Evolutionary conservation across 2,888 invertebrate species (phyloP).

Genomic region (Himalopsyche japonica): DNA sequence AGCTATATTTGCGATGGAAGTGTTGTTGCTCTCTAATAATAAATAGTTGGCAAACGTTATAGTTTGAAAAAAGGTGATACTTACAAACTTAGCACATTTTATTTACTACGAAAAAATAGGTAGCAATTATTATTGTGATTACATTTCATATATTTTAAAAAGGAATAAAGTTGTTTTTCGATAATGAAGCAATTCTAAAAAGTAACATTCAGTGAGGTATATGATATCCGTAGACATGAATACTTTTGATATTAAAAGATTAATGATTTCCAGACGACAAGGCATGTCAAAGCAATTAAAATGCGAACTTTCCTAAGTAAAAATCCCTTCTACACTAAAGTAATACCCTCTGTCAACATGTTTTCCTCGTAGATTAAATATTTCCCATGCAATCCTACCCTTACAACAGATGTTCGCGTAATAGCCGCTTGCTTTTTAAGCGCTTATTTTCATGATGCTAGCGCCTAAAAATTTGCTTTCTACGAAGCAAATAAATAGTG

Average conservation of each 20-base stretch:
- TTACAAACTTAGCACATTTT: too few relatives aligned
- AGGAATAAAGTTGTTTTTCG: too few relatives aligned
- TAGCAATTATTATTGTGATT: too few relatives aligned
- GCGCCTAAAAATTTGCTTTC: neutral
- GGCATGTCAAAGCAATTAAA: constrained; percentile 12
- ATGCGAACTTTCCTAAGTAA: neutral
- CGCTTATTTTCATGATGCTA: constrained; percentile 23
- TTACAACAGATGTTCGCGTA: constrained; percentile 28
- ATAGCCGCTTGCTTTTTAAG: constrained; percentile 33
- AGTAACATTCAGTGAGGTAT: too few relatives aligned
- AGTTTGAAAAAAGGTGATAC: too few relatives aligned
- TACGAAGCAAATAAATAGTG: neutral
- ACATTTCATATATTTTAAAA: too few relatives aligned
- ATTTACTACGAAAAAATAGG: too few relatives aligned
- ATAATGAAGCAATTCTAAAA: too few relatives aligned
- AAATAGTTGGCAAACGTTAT: too few relatives aligned
- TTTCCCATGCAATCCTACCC: constrained; percentile 22
- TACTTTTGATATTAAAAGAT: neutral
- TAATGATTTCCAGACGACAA: neutral
- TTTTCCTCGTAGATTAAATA: constrained; percentile 30
- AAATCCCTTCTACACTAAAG: constrained; percentile 20
- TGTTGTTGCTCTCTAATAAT: too few relatives aligned
- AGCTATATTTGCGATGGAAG: too few relatives aligned
- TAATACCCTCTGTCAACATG: constrained; percentile 29
- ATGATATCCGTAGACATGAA: too few relatives aligned